Percentiles rank a stretch among this genome's conserved stretches.
phyloP scores from a whole-genome alignment of 2,113 vertebrate species.

The Helogale parvula region DNA sequence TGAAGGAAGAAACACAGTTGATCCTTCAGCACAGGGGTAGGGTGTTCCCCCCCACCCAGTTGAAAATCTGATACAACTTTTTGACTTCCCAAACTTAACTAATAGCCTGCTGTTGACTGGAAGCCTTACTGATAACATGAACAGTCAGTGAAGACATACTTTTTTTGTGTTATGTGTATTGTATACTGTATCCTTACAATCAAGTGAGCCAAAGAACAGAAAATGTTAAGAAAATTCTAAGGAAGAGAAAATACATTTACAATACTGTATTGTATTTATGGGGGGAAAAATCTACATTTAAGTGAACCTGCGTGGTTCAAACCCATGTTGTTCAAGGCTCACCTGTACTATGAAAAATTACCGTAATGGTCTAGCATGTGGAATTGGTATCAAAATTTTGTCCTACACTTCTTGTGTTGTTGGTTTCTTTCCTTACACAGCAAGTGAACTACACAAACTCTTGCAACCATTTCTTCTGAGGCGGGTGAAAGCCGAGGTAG shows the following conservation, averaged over 20 bases:
- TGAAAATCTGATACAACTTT: neutral
- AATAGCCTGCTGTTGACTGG: neutral
- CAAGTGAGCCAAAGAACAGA: neutral
- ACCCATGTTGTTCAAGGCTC: neutral
- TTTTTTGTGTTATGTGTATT: neutral
- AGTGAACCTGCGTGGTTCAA: neutral
- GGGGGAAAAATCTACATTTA: neutral
- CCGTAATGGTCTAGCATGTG: neutral
- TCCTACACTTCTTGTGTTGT: neutral
- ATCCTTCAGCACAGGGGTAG: neutral
- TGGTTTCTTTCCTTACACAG: conserved; percentile 76
- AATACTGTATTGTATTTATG: neutral
- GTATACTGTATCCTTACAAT: neutral
- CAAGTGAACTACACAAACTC: conserved; percentile 89
- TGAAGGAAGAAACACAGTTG: neutral
- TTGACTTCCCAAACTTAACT: neutral
- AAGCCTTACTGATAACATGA: neutral
- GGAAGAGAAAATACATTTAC: neutral
- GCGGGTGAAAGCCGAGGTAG: conserved; percentile 94
- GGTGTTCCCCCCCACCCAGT: neutral
- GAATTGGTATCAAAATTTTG: neutral
- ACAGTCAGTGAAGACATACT: neutral
- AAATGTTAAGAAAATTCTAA: neutral
- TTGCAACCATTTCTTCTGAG: conserved; percentile 94
- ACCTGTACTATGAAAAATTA: neutral